Conservation (phyloP, 2,888 invertebrate genomes). For the Caradrina kadenii region DNA sequence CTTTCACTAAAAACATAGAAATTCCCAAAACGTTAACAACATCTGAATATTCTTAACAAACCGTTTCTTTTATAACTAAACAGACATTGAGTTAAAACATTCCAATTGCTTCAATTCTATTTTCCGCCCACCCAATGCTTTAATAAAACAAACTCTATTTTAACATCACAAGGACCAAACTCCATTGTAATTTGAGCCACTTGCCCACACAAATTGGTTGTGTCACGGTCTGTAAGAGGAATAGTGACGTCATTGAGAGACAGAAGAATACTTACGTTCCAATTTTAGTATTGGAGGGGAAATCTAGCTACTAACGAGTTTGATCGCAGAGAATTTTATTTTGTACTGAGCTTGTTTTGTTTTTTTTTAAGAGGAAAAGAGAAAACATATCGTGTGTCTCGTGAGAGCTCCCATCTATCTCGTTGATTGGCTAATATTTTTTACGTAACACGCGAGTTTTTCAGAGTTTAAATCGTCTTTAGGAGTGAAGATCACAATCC, state of each 20-base stretch:
- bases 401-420: no score
- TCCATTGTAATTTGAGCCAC: neutral
- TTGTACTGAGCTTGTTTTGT: neutral
- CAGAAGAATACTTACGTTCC: conserved; percentile 40
- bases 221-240: conserved; percentile 21
- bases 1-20: neutral
- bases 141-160: neutral
- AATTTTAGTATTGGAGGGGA: conserved; percentile 9
- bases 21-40: neutral
- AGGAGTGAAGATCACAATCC: no score
- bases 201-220: conserved; percentile 47
- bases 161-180: neutral
- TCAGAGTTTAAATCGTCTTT: no score
- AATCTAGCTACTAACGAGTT: conserved; percentile 6
- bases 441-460: no score
- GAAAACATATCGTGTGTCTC: no score
- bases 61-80: conserved; percentile 11
- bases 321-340: neutral
- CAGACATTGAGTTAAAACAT: conserved; percentile 23
- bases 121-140: neutral
- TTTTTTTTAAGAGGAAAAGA: no score
- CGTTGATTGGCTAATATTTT: no score
- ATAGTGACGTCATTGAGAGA: conserved; percentile 30
- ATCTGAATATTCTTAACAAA: neutral
- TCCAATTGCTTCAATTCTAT: conserved; percentile 13